Conservation (phyloP, 2,797 vertebrate species). For the Mormyrops boulengeri region DNA sequence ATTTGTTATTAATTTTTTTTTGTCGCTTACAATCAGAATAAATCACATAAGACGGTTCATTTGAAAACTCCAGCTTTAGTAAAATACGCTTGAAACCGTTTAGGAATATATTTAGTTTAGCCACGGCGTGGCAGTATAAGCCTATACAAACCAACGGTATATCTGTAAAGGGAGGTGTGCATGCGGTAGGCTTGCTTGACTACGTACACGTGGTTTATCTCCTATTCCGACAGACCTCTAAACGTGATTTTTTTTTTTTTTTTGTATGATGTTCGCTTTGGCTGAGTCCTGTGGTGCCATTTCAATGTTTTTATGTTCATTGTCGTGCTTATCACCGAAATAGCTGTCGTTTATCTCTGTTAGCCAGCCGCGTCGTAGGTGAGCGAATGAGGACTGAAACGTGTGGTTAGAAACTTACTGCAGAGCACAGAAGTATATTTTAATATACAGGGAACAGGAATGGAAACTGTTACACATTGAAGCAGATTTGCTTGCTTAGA, state of each 20-base stretch:
- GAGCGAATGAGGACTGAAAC: not conserved
- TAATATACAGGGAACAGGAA: not conserved
- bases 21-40: not conserved
- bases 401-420: not conserved
- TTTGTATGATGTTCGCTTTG: not conserved
- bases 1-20: not conserved
- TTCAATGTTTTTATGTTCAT: not conserved
- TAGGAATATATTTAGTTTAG: not conserved
- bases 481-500: not conserved
- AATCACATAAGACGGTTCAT: not conserved
- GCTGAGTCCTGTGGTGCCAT: not conserved
- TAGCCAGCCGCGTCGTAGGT: not conserved
- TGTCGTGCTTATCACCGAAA: not conserved
- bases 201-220: not conserved
- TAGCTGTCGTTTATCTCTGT: not conserved
- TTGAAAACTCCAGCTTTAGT: not conserved
- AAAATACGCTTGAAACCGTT: not conserved
- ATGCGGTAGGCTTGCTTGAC: not conserved
- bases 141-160: not conserved
- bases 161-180: not conserved
- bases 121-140: constrained; percentile 15
- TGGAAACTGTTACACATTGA: not conserved
- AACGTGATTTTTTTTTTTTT: not conserved
- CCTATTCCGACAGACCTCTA: not conserved
- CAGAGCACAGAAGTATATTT: not conserved